Evolutionary conservation across 2,888 invertebrate species (phyloP).

Genomic region (Nomada goodeniana): DNA sequence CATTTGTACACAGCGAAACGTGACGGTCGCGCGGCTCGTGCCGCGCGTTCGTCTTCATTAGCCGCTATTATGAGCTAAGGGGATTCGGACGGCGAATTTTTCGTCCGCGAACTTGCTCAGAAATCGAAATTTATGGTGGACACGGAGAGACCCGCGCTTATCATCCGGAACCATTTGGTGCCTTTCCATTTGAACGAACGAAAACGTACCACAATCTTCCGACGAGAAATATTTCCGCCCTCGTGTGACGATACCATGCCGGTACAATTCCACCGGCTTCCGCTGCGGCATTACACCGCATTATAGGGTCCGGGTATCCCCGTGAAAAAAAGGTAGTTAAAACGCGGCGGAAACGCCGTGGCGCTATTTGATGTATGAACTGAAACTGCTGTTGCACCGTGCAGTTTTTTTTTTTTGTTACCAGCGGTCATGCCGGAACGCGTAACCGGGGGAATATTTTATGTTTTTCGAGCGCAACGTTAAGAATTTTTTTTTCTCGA

Average conservation of each 20-base stretch:
- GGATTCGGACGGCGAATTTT: slow-evolving; percentile 54
- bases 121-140: slow-evolving; percentile 59
- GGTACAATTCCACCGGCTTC: too few species aligned
- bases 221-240: background rate
- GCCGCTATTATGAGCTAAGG: slow-evolving; percentile 49
- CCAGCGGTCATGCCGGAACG: too few species aligned
- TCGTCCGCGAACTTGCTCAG: slow-evolving; percentile 41
- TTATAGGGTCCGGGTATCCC: too few species aligned
- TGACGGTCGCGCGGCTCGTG: slow-evolving; percentile 31
- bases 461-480: too few species aligned
- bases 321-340: too few species aligned
- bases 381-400: too few species aligned
- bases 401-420: too few species aligned
- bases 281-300: too few species aligned
- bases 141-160: background rate
- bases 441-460: too few species aligned
- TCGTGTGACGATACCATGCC: too few species aligned
- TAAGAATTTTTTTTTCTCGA: background rate
- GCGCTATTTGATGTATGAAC: too few species aligned
- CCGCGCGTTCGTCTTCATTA: slow-evolving; percentile 54
- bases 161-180: background rate
- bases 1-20: slow-evolving; percentile 50
- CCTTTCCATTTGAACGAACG: background rate
- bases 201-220: background rate
- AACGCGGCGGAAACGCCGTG: too few species aligned